Conservation (phyloP, 2,888 invertebrate genomes). For the Trissolcus japonicus region DNA sequence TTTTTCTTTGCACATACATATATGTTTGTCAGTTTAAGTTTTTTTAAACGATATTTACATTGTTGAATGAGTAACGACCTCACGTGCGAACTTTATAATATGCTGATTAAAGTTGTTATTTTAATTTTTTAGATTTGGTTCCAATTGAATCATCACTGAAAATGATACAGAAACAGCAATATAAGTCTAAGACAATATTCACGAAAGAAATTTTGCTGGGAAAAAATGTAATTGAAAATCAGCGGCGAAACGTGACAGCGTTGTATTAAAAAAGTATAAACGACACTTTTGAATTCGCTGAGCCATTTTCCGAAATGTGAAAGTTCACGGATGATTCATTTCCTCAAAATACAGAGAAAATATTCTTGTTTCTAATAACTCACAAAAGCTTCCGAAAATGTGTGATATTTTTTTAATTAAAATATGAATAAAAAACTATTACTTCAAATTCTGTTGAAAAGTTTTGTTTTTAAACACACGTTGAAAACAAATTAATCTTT, state of each 20-base stretch:
- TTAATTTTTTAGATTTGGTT: not conserved
- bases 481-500: no score
- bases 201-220: not conserved
- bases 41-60: not conserved
- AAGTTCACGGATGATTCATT: slow-evolving; percentile 9
- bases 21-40: not conserved
- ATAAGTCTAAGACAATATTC: not conserved
- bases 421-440: no score
- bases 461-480: no score
- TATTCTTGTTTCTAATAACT: not conserved
- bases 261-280: not conserved
- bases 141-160: not conserved
- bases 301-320: not conserved
- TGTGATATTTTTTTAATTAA: no score
- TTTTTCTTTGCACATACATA: not conserved
- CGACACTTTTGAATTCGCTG: not conserved
- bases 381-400: not conserved
- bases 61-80: not conserved
- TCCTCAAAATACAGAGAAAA: not conserved
- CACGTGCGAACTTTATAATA: not conserved
- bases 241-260: not conserved
- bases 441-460: no score
- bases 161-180: not conserved
- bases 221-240: not conserved
- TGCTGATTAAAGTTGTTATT: not conserved